These are phyloP conservation scores for Brachyrhaphis roseni DNA, from an alignment of 2,797 vertebrate genomes.

Conservation along the genomic window DNA sequence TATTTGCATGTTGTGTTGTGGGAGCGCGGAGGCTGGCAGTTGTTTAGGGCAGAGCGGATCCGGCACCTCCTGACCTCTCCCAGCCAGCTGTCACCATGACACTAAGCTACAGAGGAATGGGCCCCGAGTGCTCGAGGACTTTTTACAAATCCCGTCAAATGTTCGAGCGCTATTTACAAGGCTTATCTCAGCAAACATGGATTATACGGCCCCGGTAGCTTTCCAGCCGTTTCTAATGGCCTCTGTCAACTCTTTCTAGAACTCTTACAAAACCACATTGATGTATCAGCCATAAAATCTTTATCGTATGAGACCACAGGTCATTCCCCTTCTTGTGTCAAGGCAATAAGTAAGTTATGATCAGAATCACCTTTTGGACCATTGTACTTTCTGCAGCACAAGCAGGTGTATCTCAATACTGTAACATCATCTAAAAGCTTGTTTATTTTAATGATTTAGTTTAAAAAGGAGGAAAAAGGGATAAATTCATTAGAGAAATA, in stretches of 20 bases:
- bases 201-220: constrained; percentile 74
- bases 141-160: constrained; percentile 83
- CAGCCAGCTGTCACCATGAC: constrained; percentile 82
- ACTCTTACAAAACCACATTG: constrained; percentile 61
- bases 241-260: constrained; percentile 59
- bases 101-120: constrained; percentile 82
- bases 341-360: constrained; percentile 42
- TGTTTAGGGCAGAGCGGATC: constrained; percentile 66
- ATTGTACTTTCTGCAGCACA: constrained; percentile 44
- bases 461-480: background rate
- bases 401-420: constrained; percentile 4
- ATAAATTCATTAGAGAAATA: background rate
- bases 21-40: constrained; percentile 57
- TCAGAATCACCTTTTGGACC: constrained; percentile 47
- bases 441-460: background rate
- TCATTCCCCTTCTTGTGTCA: constrained; percentile 30
- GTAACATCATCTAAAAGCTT: background rate
- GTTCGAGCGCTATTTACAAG: constrained; percentile 81
- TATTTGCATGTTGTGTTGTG: constrained; percentile 69
- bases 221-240: constrained; percentile 70
- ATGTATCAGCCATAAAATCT: constrained; percentile 60
- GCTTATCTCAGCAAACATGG: constrained; percentile 83
- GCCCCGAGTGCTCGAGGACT: constrained; percentile 71
- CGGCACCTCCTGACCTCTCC: constrained; percentile 78
- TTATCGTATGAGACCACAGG: constrained; percentile 42